These are phyloP conservation scores for Sander vitreus DNA, from an alignment of 2,113 vertebrate genomes.

Conservation along the genomic window DNA sequence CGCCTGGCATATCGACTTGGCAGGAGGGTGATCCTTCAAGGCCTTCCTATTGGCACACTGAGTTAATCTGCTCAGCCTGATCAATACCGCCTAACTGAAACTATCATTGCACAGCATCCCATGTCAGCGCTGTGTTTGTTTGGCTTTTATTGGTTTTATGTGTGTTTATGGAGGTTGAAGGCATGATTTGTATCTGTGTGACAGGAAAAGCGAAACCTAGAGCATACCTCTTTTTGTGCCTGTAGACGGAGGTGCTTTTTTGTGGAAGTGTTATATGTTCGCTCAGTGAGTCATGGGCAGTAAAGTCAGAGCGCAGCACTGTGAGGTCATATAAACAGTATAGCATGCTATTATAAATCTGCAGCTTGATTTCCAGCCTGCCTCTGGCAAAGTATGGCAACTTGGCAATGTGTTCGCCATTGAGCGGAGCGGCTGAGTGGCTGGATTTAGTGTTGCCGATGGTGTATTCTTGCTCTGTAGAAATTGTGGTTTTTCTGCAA, in stretches of 20 bases:
- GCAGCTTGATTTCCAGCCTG: constrained; percentile 69
- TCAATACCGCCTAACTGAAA: constrained; percentile 81
- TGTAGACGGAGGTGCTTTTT: constrained; percentile 38
- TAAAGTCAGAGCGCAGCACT: constrained; percentile 60
- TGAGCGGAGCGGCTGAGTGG: constrained; percentile 59
- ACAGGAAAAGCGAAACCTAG: constrained; percentile 44
- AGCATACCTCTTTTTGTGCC: constrained; percentile 46
- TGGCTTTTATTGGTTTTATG: constrained; percentile 67
- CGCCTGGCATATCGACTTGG: constrained; percentile 77
- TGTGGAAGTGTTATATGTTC: constrained; percentile 65
- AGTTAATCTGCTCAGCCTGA: constrained; percentile 81
- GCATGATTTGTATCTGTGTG: constrained; percentile 66
- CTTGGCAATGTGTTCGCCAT: constrained; percentile 60
- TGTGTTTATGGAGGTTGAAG: constrained; percentile 59
- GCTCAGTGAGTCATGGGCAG: constrained; percentile 65
- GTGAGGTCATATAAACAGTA: constrained; percentile 78
- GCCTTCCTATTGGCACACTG: constrained; percentile 80
- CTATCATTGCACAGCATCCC: constrained; percentile 79
- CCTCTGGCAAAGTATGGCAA: constrained; percentile 61
- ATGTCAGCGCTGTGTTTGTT: constrained; percentile 67
- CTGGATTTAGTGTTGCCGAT: constrained; percentile 70
- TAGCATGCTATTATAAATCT: constrained; percentile 76
- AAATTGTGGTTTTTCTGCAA: constrained; percentile 51
- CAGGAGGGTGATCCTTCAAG: constrained; percentile 79
- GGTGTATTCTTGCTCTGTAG: constrained; percentile 46